Percentiles rank a stretch among this genome's conserved stretches.
These are phyloP conservation scores for Drosophila neocordata DNA, from an alignment of 1,140 invertebrate species.

Conservation along the genomic window DNA sequence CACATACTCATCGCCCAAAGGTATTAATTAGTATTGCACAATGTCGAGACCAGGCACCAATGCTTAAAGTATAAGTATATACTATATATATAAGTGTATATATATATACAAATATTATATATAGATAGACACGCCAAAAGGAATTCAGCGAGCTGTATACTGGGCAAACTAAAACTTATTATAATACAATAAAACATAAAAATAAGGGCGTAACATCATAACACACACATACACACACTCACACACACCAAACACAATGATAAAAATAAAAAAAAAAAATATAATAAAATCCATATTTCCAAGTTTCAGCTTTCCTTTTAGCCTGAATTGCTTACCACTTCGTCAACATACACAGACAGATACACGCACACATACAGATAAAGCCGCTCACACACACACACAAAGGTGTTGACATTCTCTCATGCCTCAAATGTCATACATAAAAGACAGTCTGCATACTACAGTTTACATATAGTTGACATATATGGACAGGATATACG, in stretches of 20 bases:
- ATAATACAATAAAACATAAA: conserved; percentile 61
- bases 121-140: conserved; percentile 2
- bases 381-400: conserved; percentile 36
- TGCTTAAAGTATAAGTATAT: conserved; percentile 23
- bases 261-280: conserved; percentile 22
- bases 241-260: conserved; percentile 4
- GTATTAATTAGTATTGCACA: conserved; percentile 75
- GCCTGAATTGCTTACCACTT: conserved; percentile 23
- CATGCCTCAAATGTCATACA: conserved; percentile 41
- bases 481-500: conserved; percentile 15
- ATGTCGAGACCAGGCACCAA: conserved; percentile 11
- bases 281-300: conserved; percentile 52
- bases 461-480: conserved; percentile 6
- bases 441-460: conserved; percentile 25
- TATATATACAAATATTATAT: neutral
- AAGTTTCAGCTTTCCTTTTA: conserved; percentile 32
- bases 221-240: conserved; percentile 12
- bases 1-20: conserved; percentile 58
- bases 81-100: neutral
- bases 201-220: conserved; percentile 37
- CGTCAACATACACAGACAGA: conserved; percentile 10
- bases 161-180: conserved; percentile 59
- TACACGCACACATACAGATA: conserved; percentile 8
- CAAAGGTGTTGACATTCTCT: conserved; percentile 45
- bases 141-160: conserved; percentile 20